phyloP scores from a whole-genome alignment of 1,140 invertebrate genomes.

The Bactericera cockerelli region DNA sequence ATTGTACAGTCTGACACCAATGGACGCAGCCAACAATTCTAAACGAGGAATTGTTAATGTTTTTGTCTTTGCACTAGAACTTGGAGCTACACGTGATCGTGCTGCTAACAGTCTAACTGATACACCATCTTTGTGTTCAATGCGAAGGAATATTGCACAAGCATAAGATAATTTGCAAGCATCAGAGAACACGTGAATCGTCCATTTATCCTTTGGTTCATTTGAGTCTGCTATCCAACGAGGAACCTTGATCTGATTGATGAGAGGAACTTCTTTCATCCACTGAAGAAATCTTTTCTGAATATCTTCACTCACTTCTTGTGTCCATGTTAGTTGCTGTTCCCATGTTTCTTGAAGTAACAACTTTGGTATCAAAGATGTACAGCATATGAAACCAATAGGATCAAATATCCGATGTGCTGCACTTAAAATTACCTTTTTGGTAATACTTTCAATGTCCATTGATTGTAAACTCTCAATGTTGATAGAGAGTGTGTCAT shows the following conservation, averaged over 20 bases:
- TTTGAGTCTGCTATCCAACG: neutral
- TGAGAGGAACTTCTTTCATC: neutral
- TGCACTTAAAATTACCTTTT: conserved; percentile 16
- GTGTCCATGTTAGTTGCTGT: conserved; percentile 16
- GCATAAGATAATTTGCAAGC: conserved; percentile 9
- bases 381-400: conserved; percentile 16
- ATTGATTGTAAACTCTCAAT: neutral
- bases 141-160: conserved; percentile 6
- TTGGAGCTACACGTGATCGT: conserved; percentile 3
- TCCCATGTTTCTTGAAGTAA: conserved; percentile 15
- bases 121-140: neutral
- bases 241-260: neutral
- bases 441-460: conserved; percentile 8
- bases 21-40: conserved; percentile 11
- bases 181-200: conserved; percentile 5
- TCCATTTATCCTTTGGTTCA: neutral
- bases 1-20: conserved; percentile 3
- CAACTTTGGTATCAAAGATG: conserved; percentile 11
- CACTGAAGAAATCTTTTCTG: conserved; percentile 8
- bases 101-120: conserved; percentile 5
- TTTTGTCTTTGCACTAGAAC: neutral
- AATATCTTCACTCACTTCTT: conserved; percentile 14
- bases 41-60: conserved; percentile 10
- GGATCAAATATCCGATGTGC: conserved; percentile 15
- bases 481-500: neutral